These are phyloP conservation scores for Spea multiplicata DNA, from an alignment of 2,113 vertebrate genomes.

Conservation along the genomic window DNA sequence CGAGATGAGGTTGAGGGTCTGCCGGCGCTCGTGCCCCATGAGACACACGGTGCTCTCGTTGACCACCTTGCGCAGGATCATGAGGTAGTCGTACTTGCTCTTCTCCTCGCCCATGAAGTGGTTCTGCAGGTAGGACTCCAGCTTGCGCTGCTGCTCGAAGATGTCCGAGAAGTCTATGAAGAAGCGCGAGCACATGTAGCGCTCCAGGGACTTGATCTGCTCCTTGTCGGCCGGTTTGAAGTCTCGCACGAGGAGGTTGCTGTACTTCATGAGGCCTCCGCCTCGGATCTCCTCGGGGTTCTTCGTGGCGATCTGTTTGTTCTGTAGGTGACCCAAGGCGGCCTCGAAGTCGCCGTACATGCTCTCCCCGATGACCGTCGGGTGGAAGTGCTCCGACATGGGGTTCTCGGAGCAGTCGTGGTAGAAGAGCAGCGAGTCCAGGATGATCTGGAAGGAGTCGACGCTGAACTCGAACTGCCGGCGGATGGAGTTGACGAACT, in stretches of 20 bases:
- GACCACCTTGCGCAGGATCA: slow-evolving; percentile 89
- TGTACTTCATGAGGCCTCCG: slow-evolving; percentile 93
- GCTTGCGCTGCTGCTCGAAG: slow-evolving; percentile 88
- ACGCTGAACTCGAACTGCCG: slow-evolving; percentile 98
- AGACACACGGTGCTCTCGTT: slow-evolving; percentile 98
- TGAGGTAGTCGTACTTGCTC: slow-evolving; percentile 96
- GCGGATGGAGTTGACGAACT: slow-evolving; percentile 91
- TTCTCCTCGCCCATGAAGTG: slow-evolving; percentile 93
- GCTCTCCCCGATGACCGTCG: slow-evolving; percentile 84
- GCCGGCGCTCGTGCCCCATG: slow-evolving; percentile 93
- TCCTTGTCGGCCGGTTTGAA: slow-evolving; percentile 83
- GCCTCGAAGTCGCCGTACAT: slow-evolving; percentile 87
- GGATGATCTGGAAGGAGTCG: slow-evolving; percentile 97
- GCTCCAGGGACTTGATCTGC: slow-evolving; percentile 88
- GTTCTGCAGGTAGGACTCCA: slow-evolving; percentile 95
- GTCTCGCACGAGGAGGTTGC: slow-evolving; percentile 90
- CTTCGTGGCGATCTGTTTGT: slow-evolving; percentile 92
- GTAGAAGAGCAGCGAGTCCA: slow-evolving; percentile 87
- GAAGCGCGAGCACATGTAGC: slow-evolving; percentile 98
- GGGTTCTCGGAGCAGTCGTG: slow-evolving; percentile 74
- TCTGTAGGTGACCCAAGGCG: slow-evolving; percentile 83
- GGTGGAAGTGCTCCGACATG: slow-evolving; percentile 81
- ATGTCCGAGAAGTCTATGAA: slow-evolving; percentile 99
- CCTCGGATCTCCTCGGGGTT: slow-evolving; percentile 95
- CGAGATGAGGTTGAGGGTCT: slow-evolving; percentile 94